A percentile compares a stretch with the other conserved stretches of the same genome.
Conservation (phyloP, 64 coral and sea anemone species). For the Astreopora myriophthalma region DNA sequence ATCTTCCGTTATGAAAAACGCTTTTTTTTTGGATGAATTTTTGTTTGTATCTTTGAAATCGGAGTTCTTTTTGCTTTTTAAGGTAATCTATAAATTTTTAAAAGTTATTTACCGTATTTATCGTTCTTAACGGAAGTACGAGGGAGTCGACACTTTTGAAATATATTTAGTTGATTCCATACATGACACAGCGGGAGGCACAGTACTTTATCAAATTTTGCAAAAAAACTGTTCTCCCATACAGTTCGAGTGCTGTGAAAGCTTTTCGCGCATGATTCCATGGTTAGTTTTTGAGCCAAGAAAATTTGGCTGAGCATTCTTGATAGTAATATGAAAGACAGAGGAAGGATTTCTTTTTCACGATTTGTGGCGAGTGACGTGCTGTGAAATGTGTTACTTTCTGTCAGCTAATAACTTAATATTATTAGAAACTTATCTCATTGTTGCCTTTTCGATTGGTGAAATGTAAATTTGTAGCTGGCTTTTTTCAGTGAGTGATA, state of each 20-base stretch:
- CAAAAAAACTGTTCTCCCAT: neutral
- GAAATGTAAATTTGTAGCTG: too few relatives aligned
- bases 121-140: too few relatives aligned
- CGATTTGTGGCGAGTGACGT: neutral
- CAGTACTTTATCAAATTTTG: neutral
- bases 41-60: too few relatives aligned
- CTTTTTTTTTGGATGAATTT: neutral
- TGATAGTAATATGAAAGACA: neutral
- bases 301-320: neutral
- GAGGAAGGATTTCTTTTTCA: neutral
- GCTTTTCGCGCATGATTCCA: neutral
- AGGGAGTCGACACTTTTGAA: too few relatives aligned
- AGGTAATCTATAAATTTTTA: too few relatives aligned
- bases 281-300: neutral
- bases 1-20: neutral
- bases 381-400: neutral
- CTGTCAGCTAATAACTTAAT: neutral
- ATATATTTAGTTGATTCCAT: neutral
- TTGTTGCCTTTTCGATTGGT: neutral
- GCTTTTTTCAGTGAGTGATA: too few relatives aligned
- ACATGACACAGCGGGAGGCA: neutral
- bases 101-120: too few relatives aligned
- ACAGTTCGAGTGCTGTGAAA: neutral
- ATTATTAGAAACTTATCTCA: neutral
- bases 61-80: too few relatives aligned